Evolutionary conservation across 1,140 invertebrate species (phyloP), one percentile per base, ranked within the genome.

Genomic region (Drosophila carrolli): DNA sequence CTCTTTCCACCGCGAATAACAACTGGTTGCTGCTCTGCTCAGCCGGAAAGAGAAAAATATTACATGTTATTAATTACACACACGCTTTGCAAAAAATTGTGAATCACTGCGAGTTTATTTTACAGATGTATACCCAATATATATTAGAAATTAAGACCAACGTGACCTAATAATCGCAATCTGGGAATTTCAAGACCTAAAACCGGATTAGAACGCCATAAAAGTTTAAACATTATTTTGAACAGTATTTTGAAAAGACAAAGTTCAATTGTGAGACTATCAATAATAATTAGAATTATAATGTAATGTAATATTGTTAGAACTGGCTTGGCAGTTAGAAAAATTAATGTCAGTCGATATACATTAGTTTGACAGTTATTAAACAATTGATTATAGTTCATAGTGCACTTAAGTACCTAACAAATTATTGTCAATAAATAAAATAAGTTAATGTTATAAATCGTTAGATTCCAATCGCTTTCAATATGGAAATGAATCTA

Each of bases 41-140:
- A 56, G 43, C 43, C 48, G 67, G 67, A 70, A 68, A 70, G 44
- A 29, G 38, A 48, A 16, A 35, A 40, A 50, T 19, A 19, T 50
- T 48, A 41, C 5, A 41, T 47, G 23, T 37, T 58, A 71, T 50
- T 71, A 71, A 71, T 71, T 71, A 71, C 65, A 38, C 11, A 19
- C 53, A 58, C 37, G 44, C 44, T 40, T 57, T 48, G 10, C 14
- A 23, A 23, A 16, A 55, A 40, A 7, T 29, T 29, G 19, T 68
- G 37, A 57, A 13, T 65, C 59, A 65, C 9, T 44, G 11, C 4
- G n/a, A 27, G 32, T 1, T 55, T 23, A 48, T 37, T 53, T 40
- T 35, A 1, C 13, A 13, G 29, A 51, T 65, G 23, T 4, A 8
- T 16, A 23, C 2, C 8, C 32, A 41, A 27, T 10, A 48, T 13